These are phyloP conservation scores for Zootermopsis nevadensis DNA, from an alignment of 2,888 invertebrate genomes.

Conservation along the genomic window DNA sequence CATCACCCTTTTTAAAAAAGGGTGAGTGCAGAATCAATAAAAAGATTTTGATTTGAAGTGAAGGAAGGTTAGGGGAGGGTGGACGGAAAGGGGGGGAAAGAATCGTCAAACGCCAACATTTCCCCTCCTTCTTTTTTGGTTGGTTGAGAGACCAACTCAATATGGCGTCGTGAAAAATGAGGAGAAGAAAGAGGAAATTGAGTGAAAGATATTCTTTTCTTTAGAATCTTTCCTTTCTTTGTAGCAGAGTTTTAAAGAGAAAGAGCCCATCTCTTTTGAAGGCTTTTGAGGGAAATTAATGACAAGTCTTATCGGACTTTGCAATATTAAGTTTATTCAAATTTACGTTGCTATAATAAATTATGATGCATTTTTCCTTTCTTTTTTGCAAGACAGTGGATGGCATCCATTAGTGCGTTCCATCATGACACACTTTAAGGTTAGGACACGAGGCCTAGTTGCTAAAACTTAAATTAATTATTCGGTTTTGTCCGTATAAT, in stretches of 20 bases:
- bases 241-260: conserved; percentile 31
- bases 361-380: conserved; percentile 5
- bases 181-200: conserved; percentile 41
- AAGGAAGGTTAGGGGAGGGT: conserved; percentile 22
- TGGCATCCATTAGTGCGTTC: not conserved
- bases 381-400: not conserved
- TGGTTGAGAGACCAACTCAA: conserved; percentile 48
- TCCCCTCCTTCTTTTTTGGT: conserved; percentile 52
- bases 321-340: conserved; percentile 36
- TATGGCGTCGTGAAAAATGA: conserved; percentile 45
- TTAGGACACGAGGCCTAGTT: too few relatives aligned
- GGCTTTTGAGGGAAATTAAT: conserved; percentile 29
- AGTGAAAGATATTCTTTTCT: conserved; percentile 44
- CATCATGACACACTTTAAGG: not conserved
- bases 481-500: too few relatives aligned
- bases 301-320: conserved; percentile 32
- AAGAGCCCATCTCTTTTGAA: conserved; percentile 27
- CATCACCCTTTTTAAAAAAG: conserved; percentile 39
- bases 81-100: conserved; percentile 1
- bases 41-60: conserved; percentile 49
- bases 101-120: conserved; percentile 38
- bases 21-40: conserved; percentile 48
- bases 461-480: too few relatives aligned
- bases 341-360: conserved; percentile 29
- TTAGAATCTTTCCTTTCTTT: conserved; percentile 33